Evolutionary conservation across 23 tunicate species (phyloP), one percentile per base, ranked within the genome.

Genomic region (Ascidia mentula): DNA sequence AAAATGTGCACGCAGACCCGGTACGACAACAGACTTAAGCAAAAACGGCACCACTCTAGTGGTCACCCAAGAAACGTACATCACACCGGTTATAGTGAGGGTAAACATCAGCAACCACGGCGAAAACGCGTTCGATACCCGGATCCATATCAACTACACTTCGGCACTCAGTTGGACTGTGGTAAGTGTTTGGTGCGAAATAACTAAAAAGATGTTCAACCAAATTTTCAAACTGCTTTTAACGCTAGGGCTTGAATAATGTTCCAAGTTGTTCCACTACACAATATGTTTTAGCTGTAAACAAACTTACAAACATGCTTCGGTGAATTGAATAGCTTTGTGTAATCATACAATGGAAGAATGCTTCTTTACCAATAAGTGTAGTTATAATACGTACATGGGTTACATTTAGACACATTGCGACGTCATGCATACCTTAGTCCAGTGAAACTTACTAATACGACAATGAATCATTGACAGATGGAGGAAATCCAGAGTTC

Each of bases 111-210:
- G 82, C 32, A 92, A 92, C 69, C 33, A 37, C 2, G 97, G 92
- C n/a, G 92, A 92, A 59, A 74, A 78, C 40, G 97, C 97, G 17
- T 92, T 92, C 72, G 97, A 75, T 37, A 77, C 90, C 1, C 71
- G 72, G 75, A 85, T 92, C 0, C 32, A 61, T n/a, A 60, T 92
- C 32, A 79, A 30, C 34, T 86, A 78, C 86, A 65, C 88, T 8
- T 46, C 74, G 7, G 76, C 59, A n/a, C 77, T 92, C 31, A 85
- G 87, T 30, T 85, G 80, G 88, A 61, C 76, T 33, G 74, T n/a
- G 46, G 95, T 89, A 84, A 79, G 85, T 33, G 1, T n/a, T n/a
- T n/a, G n/a, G n/a, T n/a, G n/a, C n/a, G n/a, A n/a, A n/a, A n/a
- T n/a, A n/a, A n/a, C n/a, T n/a, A n/a, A n/a, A n/a, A n/a, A n/a